Evolutionary conservation across 2,113 vertebrate species (phyloP), one percentile per base, ranked within the genome.

Genomic region (Calidris pugnax): DNA sequence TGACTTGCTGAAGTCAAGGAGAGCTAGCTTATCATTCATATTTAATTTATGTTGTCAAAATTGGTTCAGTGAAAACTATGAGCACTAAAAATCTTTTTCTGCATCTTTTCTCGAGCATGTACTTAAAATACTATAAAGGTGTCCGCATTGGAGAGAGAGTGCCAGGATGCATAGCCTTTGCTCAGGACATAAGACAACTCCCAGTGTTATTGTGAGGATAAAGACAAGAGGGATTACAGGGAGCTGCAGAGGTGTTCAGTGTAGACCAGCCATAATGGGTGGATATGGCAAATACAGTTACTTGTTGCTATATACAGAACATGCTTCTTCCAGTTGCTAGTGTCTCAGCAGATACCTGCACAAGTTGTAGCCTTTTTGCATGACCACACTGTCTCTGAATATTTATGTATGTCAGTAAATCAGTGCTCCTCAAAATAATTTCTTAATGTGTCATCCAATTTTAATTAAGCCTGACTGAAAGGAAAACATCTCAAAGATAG

Each of bases 291-390:
- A 69, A 72, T 19, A 45, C 4, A 82, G 48, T 67, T 63, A 21
- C 50, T n/a, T 72, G 14, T 55, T 79, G 32, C 23, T 39, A 30
- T 32, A 47, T 12, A 56, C 6, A 83, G 15, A 78, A 37, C 2
- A 21, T 27, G 53, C 14, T 72, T 60, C 47, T 80, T 63, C n/a
- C 24, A 83, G 0, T 5, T 2, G 1, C 14, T 43, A 14, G 4
- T 77, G 37, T 59, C 63, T 86, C 53, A 84, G 68, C 30, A 60
- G 39, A 23, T 64, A 66, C 14, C 20, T 69, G 55, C n/a, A 59
- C 22, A 64, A 63, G 33, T 3, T 41, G 7, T 32, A 45, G 13
- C 8, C 56, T 64, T 80, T 91, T 64, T 15, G 55, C 8, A 28
- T 24, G n/a, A 68, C 8, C 14, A 20, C 14, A 10, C 8, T 41